These are phyloP conservation scores for Pachycephala philippinensis DNA, from an alignment of 2,113 vertebrate genomes.

Conservation along the genomic window DNA sequence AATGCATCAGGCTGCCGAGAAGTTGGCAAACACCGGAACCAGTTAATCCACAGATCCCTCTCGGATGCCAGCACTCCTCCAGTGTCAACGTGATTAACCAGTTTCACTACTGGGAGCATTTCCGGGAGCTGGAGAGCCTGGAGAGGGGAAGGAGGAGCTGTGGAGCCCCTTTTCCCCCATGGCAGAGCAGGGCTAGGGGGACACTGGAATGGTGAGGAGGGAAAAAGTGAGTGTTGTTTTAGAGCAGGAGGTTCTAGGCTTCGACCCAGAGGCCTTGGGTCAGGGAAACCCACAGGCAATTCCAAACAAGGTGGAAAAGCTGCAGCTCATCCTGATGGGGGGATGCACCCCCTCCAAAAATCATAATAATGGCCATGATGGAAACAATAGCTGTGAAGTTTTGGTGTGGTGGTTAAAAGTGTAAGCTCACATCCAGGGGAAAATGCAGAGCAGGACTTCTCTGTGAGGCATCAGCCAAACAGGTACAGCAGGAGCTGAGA, in stretches of 20 bases:
- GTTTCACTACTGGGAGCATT: not conserved
- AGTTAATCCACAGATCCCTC: not conserved
- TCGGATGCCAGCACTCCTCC: not conserved
- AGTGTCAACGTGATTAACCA: not conserved
- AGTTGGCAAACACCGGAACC: not conserved
- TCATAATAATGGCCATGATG: rapidly evolving
- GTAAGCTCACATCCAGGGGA: not conserved
- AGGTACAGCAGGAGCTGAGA: not conserved
- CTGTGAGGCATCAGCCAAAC: not conserved
- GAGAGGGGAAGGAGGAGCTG: not conserved
- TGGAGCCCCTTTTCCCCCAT: rapidly evolving
- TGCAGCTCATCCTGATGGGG: not conserved
- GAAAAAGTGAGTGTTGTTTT: rapidly evolving
- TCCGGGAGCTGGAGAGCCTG: not conserved
- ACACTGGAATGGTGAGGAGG: not conserved
- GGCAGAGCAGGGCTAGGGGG: rapidly evolving
- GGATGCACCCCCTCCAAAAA: not conserved
- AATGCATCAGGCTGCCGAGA: not conserved
- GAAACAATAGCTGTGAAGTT: not conserved
- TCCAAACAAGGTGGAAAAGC: not conserved
- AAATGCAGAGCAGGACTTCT: not conserved
- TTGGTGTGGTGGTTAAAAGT: not conserved
- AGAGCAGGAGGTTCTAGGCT: not conserved
- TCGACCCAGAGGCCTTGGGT: too few species aligned
- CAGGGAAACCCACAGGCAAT: not conserved